A percentile compares a stretch with the other conserved stretches of the same genome.
phyloP scores from a whole-genome alignment of 2,888 invertebrate species.

The Ichneumon xanthorius region DNA sequence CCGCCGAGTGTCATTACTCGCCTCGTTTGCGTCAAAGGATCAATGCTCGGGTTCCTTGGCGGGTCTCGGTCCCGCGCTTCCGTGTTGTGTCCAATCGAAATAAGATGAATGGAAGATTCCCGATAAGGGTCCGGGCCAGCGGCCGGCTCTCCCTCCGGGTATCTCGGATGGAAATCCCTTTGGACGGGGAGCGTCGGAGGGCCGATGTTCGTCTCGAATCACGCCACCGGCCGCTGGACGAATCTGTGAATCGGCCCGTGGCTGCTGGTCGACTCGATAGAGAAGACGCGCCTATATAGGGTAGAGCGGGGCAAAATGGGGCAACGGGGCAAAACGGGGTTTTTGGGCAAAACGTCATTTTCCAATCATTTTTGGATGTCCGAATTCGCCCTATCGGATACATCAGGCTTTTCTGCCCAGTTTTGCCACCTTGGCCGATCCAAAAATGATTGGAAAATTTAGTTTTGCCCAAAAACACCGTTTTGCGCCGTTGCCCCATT shows the following conservation, averaged over 20 bases:
- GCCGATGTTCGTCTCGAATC: slow-evolving; percentile 47
- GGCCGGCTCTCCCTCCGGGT: neutral
- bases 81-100: slow-evolving; percentile 41
- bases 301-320: no score
- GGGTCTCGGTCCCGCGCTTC: slow-evolving; percentile 1
- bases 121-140: neutral
- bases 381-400: no score
- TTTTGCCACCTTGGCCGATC: no score
- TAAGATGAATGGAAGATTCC: slow-evolving; percentile 55
- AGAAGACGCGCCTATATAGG: slow-evolving; percentile 30
- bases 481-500: no score
- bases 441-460: no score
- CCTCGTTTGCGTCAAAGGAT: slow-evolving; percentile 57
- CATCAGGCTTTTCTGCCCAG: no score
- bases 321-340: no score
- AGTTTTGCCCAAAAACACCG: no score
- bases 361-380: no score
- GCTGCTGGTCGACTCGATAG: slow-evolving; percentile 38
- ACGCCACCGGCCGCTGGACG: slow-evolving; percentile 36
- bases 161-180: slow-evolving; percentile 51
- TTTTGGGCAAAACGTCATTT: no score
- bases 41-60: slow-evolving; percentile 40
- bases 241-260: slow-evolving; percentile 35
- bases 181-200: slow-evolving; percentile 19
- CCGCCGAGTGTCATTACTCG: slow-evolving; percentile 48